Conservation (phyloP, 2,113 vertebrate genomes). For the Pseudopipra pipra region DNA sequence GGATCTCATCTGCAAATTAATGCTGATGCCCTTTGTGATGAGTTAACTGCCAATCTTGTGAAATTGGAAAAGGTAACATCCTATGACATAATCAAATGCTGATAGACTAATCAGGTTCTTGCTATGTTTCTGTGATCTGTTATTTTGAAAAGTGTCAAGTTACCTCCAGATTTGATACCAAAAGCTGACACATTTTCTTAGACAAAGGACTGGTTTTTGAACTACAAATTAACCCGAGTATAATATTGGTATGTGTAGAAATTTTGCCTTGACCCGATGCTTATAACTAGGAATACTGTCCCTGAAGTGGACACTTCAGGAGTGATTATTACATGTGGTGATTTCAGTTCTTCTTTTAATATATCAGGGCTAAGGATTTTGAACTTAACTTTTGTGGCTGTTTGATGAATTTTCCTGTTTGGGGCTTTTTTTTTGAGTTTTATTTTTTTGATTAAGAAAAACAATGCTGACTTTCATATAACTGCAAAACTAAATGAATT, state of each 20-base stretch:
- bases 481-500: not conserved
- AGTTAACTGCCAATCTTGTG: conserved; percentile 85
- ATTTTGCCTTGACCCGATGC: not conserved
- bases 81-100: not conserved
- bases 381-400: not conserved
- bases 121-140: not conserved
- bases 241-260: not conserved
- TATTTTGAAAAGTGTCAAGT: not conserved
- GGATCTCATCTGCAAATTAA: conserved; percentile 72
- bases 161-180: not conserved
- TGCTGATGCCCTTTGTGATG: conserved; percentile 80
- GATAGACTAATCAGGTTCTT: not conserved
- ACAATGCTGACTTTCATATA: not conserved
- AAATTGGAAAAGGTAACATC: conserved; percentile 89
- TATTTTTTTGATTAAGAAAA: not conserved
- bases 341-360: not conserved
- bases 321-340: not conserved
- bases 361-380: not conserved
- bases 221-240: not conserved
- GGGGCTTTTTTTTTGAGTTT: not conserved
- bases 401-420: not conserved
- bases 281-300: not conserved
- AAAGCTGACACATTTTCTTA: not conserved
- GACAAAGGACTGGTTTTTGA: not conserved
- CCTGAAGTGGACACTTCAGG: not conserved